A percentile compares a stretch with the other conserved stretches of the same genome.
These are phyloP conservation scores for Steatocranus sp. DNA, from an alignment of 2,797 vertebrate species.

Conservation along the genomic window DNA sequence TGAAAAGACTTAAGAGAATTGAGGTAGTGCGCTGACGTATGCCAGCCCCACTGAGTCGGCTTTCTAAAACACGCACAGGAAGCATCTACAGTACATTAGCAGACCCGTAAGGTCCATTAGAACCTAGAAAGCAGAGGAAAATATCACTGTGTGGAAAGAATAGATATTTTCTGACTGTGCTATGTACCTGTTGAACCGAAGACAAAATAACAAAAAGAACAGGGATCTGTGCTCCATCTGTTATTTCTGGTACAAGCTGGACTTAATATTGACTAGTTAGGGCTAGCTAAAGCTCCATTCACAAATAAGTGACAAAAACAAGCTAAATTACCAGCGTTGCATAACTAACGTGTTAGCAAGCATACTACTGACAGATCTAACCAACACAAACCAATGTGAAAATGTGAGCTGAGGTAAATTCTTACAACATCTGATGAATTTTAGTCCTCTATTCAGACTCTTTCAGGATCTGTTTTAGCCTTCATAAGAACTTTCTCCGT, in stretches of 20 bases:
- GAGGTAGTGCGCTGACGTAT: slow-evolving; percentile 1
- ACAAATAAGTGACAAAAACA: background rate
- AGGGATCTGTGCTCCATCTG: background rate
- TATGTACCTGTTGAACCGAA: background rate
- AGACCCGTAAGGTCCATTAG: slow-evolving; percentile 39
- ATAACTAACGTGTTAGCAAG: background rate
- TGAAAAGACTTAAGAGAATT: slow-evolving; percentile 38
- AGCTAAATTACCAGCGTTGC: background rate
- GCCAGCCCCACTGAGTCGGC: background rate
- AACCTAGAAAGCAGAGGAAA: background rate
- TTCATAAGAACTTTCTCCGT: background rate
- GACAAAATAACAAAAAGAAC: background rate
- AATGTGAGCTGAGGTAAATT: background rate
- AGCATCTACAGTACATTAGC: slow-evolving; percentile 38
- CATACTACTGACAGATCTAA: background rate
- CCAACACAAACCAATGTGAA: background rate
- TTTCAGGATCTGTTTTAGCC: background rate
- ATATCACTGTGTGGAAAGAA: background rate
- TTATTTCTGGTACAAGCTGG: background rate
- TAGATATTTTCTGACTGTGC: background rate
- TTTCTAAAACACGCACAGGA: slow-evolving; percentile 12
- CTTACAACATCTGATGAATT: background rate
- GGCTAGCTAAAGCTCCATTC: background rate
- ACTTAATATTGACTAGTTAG: background rate
- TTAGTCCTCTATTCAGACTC: background rate